Evolutionary conservation across 1,140 invertebrate genomes (phyloP).

Genomic region (Meloidogyne hapla): DNA sequence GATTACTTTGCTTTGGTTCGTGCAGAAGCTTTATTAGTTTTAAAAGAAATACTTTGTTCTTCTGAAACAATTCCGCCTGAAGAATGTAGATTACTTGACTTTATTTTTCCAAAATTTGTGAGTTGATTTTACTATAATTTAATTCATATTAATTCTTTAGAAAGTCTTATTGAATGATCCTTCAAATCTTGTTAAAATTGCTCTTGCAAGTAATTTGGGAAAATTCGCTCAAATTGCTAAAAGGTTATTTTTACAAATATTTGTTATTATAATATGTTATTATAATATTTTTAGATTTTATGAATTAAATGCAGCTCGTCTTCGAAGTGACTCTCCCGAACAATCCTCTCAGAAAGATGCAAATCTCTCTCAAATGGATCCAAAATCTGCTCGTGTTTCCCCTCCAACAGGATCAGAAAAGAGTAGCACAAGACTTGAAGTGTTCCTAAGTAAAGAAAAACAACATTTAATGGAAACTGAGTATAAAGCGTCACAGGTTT

Average conservation of each 20-base stretch:
- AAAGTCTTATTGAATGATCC: constrained; percentile 35
- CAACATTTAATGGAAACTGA: constrained; percentile 15
- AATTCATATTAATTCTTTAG: constrained; percentile 26
- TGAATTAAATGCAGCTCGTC: constrained; percentile 29
- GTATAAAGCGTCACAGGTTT: not conserved
- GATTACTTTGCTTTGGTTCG: constrained; percentile 53
- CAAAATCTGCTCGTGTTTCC: not conserved
- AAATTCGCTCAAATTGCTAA: constrained; percentile 40
- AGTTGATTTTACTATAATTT: constrained; percentile 26
- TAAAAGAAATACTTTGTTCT: constrained; percentile 49
- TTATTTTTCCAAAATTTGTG: constrained; percentile 56
- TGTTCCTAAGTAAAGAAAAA: constrained; percentile 38
- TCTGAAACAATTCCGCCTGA: constrained; percentile 48
- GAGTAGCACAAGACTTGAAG: constrained; percentile 14
- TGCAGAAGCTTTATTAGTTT: constrained; percentile 50
- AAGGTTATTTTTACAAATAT: constrained; percentile 30
- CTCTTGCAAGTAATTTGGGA: constrained; percentile 43
- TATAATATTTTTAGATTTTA: constrained; percentile 32
- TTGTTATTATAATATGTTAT: not conserved
- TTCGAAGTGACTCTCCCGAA: constrained; percentile 22
- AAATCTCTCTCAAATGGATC: not conserved
- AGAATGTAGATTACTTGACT: constrained; percentile 61
- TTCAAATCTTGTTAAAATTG: constrained; percentile 43
- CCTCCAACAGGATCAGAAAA: not conserved
- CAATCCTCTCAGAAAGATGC: not conserved